Evolutionary conservation across 2,113 vertebrate species (phyloP).

Genomic region (Rattus rattus): DNA sequence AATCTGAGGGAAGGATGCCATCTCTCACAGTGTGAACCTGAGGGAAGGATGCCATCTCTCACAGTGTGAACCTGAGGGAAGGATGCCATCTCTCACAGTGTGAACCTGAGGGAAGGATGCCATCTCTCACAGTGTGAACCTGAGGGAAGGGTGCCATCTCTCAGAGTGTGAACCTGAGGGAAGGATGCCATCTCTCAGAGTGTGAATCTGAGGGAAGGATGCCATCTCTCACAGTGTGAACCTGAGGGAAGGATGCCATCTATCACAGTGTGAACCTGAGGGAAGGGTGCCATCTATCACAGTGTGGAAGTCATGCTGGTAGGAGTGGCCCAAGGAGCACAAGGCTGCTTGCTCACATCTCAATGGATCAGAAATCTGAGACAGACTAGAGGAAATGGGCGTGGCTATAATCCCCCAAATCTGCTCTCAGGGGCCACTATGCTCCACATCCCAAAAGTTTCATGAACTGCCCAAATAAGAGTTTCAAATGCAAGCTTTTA

Average conservation of each 20-base stretch:
- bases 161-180: neutral
- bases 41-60: neutral
- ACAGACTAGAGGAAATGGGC: neutral
- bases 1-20: neutral
- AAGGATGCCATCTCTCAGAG: neutral
- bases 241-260: neutral
- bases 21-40: neutral
- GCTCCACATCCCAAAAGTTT: neutral
- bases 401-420: neutral
- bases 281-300: neutral
- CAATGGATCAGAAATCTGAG: neutral
- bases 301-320: neutral
- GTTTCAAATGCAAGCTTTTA: neutral
- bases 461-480: neutral
- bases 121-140: neutral
- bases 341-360: neutral
- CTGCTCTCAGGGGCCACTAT: neutral
- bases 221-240: neutral
- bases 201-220: neutral
- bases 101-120: neutral
- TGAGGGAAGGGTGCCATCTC: neutral
- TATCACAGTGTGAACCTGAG: neutral
- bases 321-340: neutral
- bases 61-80: no score
- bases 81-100: neutral